phyloP scores from a whole-genome alignment of 2,797 vertebrate species.

The Girardinus metallicus region DNA sequence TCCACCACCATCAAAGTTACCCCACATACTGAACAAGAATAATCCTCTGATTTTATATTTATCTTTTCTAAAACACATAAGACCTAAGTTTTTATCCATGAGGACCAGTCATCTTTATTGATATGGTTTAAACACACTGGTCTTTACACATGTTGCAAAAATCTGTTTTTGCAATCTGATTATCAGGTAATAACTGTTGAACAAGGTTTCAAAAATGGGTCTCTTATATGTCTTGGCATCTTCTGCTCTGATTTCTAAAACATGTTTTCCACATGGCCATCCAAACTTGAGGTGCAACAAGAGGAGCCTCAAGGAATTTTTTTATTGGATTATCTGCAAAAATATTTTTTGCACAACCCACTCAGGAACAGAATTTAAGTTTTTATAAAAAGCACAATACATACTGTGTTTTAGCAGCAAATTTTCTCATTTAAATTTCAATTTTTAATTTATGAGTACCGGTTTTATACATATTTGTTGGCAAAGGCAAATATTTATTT shows the following conservation, averaged over 20 bases:
- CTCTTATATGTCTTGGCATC: constrained; percentile 10
- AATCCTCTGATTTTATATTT: constrained; percentile 45
- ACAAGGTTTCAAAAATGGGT: neutral
- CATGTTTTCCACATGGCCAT: constrained; percentile 5
- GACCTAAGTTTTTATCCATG: constrained; percentile 33
- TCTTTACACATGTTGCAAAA: neutral
- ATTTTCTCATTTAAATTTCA: neutral
- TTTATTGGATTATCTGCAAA: neutral
- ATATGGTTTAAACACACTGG: constrained; percentile 19
- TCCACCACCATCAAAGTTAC: constrained; percentile 50
- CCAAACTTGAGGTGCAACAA: neutral
- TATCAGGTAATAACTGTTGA: constrained; percentile 6
- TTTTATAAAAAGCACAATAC: neutral
- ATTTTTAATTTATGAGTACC: neutral
- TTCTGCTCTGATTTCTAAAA: constrained; percentile 1
- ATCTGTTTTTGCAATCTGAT: neutral
- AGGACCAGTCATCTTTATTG: constrained; percentile 33
- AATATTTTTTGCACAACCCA: neutral
- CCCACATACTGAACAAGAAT: constrained; percentile 28
- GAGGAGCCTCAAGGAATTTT: neutral
- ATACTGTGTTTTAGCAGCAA: neutral
- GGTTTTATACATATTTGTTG: neutral
- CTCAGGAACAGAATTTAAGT: neutral
- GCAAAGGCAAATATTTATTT: neutral
- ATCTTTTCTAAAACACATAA: constrained; percentile 56